phyloP scores from a whole-genome alignment of 1,140 invertebrate genomes.

The Centruroides vittatus region DNA sequence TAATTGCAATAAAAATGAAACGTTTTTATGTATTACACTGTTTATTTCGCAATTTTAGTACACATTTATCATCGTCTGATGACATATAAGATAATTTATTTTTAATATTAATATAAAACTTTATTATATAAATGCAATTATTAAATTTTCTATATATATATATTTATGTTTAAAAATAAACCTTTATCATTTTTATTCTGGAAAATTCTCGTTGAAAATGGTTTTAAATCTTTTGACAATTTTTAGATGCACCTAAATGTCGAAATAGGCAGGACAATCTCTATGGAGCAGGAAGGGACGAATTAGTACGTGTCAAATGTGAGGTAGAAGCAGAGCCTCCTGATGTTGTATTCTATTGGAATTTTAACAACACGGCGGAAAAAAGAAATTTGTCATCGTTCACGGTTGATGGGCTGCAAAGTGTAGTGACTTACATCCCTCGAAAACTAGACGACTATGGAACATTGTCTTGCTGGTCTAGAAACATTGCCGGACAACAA shows the following conservation, averaged over 20 bases:
- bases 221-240: background rate
- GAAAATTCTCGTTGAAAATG: background rate
- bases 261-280: constrained; percentile 52
- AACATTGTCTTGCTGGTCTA: constrained; percentile 21
- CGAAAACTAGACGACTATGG: constrained; percentile 20
- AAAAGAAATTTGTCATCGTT: constrained; percentile 14
- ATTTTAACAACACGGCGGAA: constrained; percentile 18
- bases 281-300: constrained; percentile 63
- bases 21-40: no score
- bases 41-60: no score
- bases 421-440: constrained; percentile 17
- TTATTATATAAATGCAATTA: no score
- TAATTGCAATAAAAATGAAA: no score
- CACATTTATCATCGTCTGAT: no score
- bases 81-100: no score
- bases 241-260: constrained; percentile 71
- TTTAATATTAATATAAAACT: no score
- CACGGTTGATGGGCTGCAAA: constrained; percentile 9
- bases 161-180: no score
- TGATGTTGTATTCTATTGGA: constrained; percentile 37
- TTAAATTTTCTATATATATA: no score
- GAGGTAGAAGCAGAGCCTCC: constrained; percentile 77
- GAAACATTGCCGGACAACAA: constrained; percentile 24
- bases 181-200: background rate
- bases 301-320: constrained; percentile 57